Evolutionary conservation across 2,888 invertebrate genomes (phyloP), one percentile per base, ranked within the genome.

Genomic region (Acanthacorydalis orientalis): DNA sequence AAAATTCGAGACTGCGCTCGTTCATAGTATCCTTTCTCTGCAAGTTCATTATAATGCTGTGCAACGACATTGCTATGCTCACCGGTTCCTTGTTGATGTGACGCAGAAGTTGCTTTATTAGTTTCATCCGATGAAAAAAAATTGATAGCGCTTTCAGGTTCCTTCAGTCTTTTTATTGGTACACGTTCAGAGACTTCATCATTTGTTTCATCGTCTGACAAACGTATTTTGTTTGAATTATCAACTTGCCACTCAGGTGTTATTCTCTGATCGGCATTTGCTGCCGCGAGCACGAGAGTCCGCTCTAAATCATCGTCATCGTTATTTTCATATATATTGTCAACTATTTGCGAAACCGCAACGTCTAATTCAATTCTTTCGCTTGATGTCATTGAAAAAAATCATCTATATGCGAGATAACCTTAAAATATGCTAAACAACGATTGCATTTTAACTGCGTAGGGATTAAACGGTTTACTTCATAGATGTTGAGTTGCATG

Each of bases 1-100:
- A 89, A 84, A 56, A 99, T 98, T 31, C 90, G 79, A 31, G 95
- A 95, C 58, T 88, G 81, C 53, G 79, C 79, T 43, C 98, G 74
- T 55, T 82, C 82, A 43, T 73, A 75, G 37, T 89, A 64, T 0
- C 91, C 91, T 57, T 80, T 80, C 55, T 92, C 87, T 64, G 85
- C 79, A 9, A 95, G 67, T 46, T 80, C 76, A 66, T 99, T 98
- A 64, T 98, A 98, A 67, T 98, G 96, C 4, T 82, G 77, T 1
- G 95, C 95, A 1, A 98, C 92, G 10, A 82, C 68, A 52, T 67
- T 65, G 31, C 74, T 67, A 55, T 75, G 73, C 53, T 73, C 69
- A 9, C 53, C 53, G 10, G 48, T 11, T 33, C 54, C 49, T 7
- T 37, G 23, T 53, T 53, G 14, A 52, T 15, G 3, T 39, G 48